phyloP scores from a whole-genome alignment of 1,140 invertebrate genomes.

The Bombus superbus region DNA sequence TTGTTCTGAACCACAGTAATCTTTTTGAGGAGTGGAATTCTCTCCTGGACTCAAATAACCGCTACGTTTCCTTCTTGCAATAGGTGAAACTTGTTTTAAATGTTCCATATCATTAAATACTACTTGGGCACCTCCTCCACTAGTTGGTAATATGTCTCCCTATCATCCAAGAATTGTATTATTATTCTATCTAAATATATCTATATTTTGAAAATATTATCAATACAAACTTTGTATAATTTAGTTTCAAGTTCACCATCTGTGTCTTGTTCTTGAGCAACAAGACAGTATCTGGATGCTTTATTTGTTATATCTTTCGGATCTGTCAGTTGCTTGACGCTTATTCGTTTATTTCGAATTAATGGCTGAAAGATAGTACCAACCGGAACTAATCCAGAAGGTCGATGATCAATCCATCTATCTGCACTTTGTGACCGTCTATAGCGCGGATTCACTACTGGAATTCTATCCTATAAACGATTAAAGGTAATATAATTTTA shows the following conservation, averaged over 20 bases:
- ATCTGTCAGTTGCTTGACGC: conserved; percentile 90
- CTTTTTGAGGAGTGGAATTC: background rate
- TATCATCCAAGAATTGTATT: conserved; percentile 68
- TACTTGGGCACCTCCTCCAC: conserved; percentile 96
- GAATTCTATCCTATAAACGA: conserved; percentile 61
- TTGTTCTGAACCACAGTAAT: background rate
- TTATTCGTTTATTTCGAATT: conserved; percentile 88
- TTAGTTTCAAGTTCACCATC: conserved; percentile 96
- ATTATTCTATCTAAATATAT: background rate
- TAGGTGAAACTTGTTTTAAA: conserved; percentile 92
- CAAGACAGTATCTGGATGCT: conserved; percentile 94
- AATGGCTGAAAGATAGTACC: conserved; percentile 94
- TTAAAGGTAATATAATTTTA: conserved; percentile 9
- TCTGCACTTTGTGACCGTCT: conserved; percentile 90
- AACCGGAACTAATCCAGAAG: conserved; percentile 87
- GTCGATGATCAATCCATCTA: conserved; percentile 95
- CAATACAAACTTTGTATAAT: conserved; percentile 90
- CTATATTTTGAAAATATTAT: background rate
- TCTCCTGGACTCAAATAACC: conserved; percentile 34
- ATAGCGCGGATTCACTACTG: conserved; percentile 89
- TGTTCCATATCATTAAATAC: conserved; percentile 97
- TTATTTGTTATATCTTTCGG: conserved; percentile 81
- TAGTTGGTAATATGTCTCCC: conserved; percentile 95
- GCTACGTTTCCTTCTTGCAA: conserved; percentile 73
- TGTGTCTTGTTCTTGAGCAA: conserved; percentile 94